phyloP scores from a whole-genome alignment of 2,888 invertebrate species.

The Achlya flavicornis region DNA sequence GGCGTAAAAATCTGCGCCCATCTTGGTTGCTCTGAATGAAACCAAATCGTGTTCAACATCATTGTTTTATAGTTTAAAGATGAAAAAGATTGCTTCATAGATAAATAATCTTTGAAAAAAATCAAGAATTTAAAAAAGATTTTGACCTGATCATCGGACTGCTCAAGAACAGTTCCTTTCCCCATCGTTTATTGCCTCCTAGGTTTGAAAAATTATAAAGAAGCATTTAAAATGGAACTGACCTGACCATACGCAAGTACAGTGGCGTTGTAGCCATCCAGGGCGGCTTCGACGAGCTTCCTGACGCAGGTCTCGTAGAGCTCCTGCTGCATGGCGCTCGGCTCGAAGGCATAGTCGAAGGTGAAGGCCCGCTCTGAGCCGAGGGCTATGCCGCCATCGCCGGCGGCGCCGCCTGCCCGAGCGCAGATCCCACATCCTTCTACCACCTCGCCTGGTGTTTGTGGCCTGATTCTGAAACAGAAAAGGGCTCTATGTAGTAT shows the following conservation, averaged over 20 bases:
- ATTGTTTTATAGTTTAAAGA: too few relatives aligned
- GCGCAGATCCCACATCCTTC: slow-evolving; percentile 98
- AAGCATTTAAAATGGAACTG: slow-evolving; percentile 51
- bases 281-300: slow-evolving; percentile 94
- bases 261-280: slow-evolving; percentile 99
- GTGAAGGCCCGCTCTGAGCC: slow-evolving; percentile 98
- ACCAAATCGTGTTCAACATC: not conserved
- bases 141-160: too few relatives aligned
- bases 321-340: slow-evolving; percentile 87
- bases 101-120: too few relatives aligned
- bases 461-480: slow-evolving; percentile 93
- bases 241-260: slow-evolving; percentile 98
- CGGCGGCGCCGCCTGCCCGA: slow-evolving; percentile 93
- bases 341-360: slow-evolving; percentile 98
- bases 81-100: too few relatives aligned
- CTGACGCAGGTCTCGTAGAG: slow-evolving; percentile 94
- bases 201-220: too few relatives aligned
- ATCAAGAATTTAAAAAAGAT: too few relatives aligned
- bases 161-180: too few relatives aligned
- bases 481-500: not conserved
- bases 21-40: not conserved
- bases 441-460: slow-evolving; percentile 95
- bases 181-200: too few relatives aligned
- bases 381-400: slow-evolving; percentile 95
- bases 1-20: not conserved